phyloP scores from a whole-genome alignment of 1,140 invertebrate species.

The Samia ricini region DNA sequence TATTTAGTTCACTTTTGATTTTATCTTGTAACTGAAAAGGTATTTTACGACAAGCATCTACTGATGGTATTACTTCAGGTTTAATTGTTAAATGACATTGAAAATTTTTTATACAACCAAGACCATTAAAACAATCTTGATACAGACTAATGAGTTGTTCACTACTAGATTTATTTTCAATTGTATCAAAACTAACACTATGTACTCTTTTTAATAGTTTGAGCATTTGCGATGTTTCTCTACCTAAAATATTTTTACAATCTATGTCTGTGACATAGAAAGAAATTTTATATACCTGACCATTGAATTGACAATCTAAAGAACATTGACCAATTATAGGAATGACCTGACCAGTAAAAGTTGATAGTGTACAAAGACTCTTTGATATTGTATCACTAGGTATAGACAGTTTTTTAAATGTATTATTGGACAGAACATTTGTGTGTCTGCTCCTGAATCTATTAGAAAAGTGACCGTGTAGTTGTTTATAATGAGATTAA shows the following conservation, averaged over 20 bases:
- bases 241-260: conserved; percentile 7
- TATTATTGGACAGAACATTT: conserved; percentile 7
- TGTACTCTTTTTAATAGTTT: conserved; percentile 10
- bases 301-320: neutral
- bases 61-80: conserved; percentile 7
- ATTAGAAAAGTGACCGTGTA: neutral
- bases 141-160: neutral
- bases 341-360: conserved; percentile 2
- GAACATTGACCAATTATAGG: conserved; percentile 10
- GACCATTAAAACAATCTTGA: neutral
- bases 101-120: conserved; percentile 1
- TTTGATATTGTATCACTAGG: conserved; percentile 1
- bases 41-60: conserved; percentile 18
- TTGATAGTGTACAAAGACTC: neutral
- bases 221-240: conserved; percentile 5
- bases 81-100: neutral
- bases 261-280: neutral
- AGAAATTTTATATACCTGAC: neutral
- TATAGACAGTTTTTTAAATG: conserved; percentile 7
- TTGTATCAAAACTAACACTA: neutral
- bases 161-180: neutral
- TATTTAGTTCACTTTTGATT: conserved; percentile 20
- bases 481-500: conserved; percentile 2
- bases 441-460: conserved; percentile 10
- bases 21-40: conserved; percentile 16